Conservation (phyloP, 2,888 invertebrate species). For the Onthophagus sagittarius region DNA sequence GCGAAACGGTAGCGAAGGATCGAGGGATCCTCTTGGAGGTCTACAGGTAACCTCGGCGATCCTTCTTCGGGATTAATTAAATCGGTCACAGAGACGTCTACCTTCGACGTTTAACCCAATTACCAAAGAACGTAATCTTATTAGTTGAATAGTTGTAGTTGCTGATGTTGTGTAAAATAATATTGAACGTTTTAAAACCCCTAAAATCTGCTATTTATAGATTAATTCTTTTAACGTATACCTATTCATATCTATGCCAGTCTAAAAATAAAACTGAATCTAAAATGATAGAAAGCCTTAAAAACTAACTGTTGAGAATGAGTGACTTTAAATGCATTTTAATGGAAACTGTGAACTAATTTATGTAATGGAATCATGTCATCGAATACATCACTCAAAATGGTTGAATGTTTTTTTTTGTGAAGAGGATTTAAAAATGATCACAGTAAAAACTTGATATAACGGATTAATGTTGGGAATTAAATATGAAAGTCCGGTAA, state of each 20-base stretch:
- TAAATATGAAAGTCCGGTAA: too few species aligned
- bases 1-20: conserved; percentile 30
- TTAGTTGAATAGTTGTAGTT: background rate
- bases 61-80: background rate
- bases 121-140: background rate
- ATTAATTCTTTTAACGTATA: background rate
- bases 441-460: too few species aligned
- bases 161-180: background rate
- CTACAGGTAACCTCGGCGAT: background rate
- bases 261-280: background rate
- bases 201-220: background rate
- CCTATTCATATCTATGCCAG: background rate
- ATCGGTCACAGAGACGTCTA: background rate
- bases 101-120: background rate
- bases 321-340: conserved; percentile 4
- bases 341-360: conserved; percentile 12
- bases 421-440: background rate
- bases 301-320: background rate
- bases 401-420: background rate
- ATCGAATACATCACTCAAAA: conserved; percentile 3
- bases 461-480: too few species aligned
- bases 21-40: background rate
- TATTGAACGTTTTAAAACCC: background rate
- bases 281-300: background rate
- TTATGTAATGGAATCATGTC: conserved; percentile 4